A percentile compares a stretch with the other conserved stretches of the same genome.
phyloP scores from a whole-genome alignment of 2,113 vertebrate genomes.

The Danionella cerebrum region DNA sequence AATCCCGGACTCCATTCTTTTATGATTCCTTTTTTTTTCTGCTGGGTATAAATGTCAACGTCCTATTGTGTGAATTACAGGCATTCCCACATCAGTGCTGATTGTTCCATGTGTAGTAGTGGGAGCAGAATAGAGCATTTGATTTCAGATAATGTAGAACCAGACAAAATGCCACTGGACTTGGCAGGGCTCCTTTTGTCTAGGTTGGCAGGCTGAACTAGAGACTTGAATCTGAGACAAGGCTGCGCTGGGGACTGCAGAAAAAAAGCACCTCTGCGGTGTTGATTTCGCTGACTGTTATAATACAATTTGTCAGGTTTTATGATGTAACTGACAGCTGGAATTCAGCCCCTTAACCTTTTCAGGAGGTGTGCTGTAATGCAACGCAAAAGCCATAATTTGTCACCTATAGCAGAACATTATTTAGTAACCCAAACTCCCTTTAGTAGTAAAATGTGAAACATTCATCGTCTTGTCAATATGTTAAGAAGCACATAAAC shows the following conservation, averaged over 20 bases:
- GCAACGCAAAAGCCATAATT: slow-evolving; percentile 45
- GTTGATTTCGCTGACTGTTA: slow-evolving; percentile 59
- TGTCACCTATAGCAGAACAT: slow-evolving; percentile 21
- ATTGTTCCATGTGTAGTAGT: slow-evolving; percentile 58
- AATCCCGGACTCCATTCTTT: slow-evolving; percentile 52
- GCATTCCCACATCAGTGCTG: slow-evolving; percentile 61
- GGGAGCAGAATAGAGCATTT: slow-evolving; percentile 64
- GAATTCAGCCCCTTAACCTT: slow-evolving; percentile 56
- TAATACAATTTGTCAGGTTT: slow-evolving; percentile 65
- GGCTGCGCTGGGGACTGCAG: slow-evolving; percentile 42
- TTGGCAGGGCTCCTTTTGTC: slow-evolving; percentile 55
- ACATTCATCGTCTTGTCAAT: neutral
- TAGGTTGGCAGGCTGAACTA: slow-evolving; percentile 40
- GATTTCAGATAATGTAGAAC: slow-evolving; percentile 71
- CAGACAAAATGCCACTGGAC: slow-evolving; percentile 58
- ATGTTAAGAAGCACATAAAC: neutral
- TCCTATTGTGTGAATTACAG: slow-evolving; percentile 64
- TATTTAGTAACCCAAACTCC: neutral
- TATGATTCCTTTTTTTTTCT: slow-evolving; percentile 50
- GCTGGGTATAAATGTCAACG: slow-evolving; percentile 67
- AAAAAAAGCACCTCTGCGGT: slow-evolving; percentile 45
- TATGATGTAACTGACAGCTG: slow-evolving; percentile 55
- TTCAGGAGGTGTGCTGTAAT: slow-evolving; percentile 53
- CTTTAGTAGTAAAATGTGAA: neutral
- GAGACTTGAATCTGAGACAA: slow-evolving; percentile 58